These are phyloP conservation scores for Platyrinchus mystaceus DNA, from an alignment of 2,797 vertebrate species.

Conservation along the genomic window DNA sequence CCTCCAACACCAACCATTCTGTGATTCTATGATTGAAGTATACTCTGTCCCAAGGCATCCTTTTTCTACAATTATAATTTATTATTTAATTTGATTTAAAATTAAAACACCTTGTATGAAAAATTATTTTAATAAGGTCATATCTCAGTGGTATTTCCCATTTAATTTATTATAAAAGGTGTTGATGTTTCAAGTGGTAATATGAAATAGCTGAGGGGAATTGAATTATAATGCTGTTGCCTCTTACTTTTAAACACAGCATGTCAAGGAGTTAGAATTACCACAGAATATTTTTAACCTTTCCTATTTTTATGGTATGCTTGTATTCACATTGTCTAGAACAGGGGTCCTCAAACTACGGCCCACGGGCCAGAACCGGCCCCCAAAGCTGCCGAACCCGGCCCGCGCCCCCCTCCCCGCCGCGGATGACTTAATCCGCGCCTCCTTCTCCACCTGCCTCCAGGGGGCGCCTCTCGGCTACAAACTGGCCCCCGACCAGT, in stretches of 20 bases:
- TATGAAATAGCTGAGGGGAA: not conserved
- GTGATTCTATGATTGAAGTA: not conserved
- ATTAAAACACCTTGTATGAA: slow-evolving; percentile 44
- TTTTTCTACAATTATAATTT: slow-evolving; percentile 33
- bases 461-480: too few species aligned
- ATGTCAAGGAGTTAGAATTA: not conserved
- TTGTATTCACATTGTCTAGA: not conserved
- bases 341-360: too few species aligned
- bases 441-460: too few species aligned
- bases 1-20: not conserved
- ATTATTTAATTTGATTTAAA: slow-evolving; percentile 37
- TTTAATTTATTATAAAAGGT: slow-evolving; percentile 41
- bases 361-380: too few species aligned
- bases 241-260: not conserved
- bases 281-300: not conserved
- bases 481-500: too few species aligned
- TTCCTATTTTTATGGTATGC: not conserved
- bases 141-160: slow-evolving; percentile 45
- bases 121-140: slow-evolving; percentile 50
- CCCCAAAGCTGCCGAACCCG: too few species aligned
- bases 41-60: not conserved
- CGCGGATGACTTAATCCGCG: too few species aligned
- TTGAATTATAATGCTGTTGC: slow-evolving; percentile 11
- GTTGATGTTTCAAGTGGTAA: slow-evolving; percentile 10
- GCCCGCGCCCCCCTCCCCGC: too few species aligned